Percentiles rank a stretch among this genome's conserved stretches.
Evolutionary conservation across 2,888 invertebrate species (phyloP).

Genomic region (Drosophila flavopinicola): DNA sequence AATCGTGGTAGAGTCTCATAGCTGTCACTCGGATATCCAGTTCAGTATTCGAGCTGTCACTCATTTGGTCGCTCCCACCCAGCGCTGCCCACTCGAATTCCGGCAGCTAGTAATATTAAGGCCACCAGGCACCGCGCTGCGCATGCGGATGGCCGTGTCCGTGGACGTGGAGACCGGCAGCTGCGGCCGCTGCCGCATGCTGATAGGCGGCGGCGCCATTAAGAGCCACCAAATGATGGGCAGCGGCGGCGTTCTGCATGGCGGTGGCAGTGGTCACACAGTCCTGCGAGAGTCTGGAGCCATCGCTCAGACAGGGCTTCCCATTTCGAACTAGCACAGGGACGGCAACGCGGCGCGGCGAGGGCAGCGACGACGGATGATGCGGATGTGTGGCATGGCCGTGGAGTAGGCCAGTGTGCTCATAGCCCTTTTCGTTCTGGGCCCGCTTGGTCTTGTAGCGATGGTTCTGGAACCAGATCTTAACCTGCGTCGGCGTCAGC

Average conservation of each 20-base stretch:
- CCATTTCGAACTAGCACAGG: constrained; percentile 97
- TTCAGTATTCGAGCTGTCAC: constrained; percentile 79
- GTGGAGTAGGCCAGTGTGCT: constrained; percentile 84
- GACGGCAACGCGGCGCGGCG: constrained; percentile 96
- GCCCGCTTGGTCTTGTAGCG: constrained; percentile 99
- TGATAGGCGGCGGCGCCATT: constrained; percentile 80
- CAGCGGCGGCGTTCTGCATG: constrained; percentile 82
- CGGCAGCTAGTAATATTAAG: constrained; percentile 81
- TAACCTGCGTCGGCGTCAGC: constrained; percentile 98
- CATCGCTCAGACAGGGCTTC: constrained; percentile 91
- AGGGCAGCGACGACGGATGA: constrained; percentile 87
- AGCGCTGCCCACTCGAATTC: constrained; percentile 32
- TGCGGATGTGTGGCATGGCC: constrained; percentile 78
- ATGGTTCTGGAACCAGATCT: constrained; percentile 99
- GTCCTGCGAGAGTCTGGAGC: constrained; percentile 85
- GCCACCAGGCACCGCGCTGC: constrained; percentile 83
- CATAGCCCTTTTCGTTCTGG: constrained; percentile 95
- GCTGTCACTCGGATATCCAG: constrained; percentile 4
- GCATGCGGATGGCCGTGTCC: constrained; percentile 67
- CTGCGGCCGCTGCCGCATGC: constrained; percentile 83
- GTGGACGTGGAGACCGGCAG: constrained; percentile 83
- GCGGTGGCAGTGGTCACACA: constrained; percentile 85
- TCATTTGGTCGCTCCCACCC: constrained; percentile 9
- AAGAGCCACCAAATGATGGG: constrained; percentile 69
- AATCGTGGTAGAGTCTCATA: constrained; percentile 8